Conservation (phyloP, 92 coral and sea anemone species). For the Micromussa lordhowensis region DNA sequence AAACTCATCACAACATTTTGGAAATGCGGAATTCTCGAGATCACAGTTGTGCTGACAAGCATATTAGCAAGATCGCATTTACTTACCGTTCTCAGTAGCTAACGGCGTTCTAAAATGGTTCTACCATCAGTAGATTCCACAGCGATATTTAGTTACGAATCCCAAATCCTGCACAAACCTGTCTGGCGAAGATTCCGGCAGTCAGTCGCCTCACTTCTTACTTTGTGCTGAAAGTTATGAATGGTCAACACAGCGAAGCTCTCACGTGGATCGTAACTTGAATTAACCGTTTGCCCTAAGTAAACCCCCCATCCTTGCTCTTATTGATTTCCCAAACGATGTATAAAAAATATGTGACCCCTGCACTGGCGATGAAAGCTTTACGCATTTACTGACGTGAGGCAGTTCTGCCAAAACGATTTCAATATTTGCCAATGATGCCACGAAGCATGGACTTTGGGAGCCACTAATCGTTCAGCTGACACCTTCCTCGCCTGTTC, state of each 20-base stretch:
- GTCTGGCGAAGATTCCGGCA: not conserved
- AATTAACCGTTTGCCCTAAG: constrained; percentile 16
- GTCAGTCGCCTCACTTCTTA: not conserved
- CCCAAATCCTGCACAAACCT: not conserved
- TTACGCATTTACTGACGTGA: not conserved
- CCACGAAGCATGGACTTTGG: constrained; percentile 9
- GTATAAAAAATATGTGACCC: constrained; percentile 35
- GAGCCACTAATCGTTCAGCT: not conserved
- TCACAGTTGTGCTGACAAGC: not conserved
- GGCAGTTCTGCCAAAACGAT: constrained; percentile 9
- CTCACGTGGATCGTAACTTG: constrained; percentile 14
- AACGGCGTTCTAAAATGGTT: not conserved
- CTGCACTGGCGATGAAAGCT: constrained; percentile 29
- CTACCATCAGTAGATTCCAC: constrained; percentile 1
- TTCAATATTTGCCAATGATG: not conserved
- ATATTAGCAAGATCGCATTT: not conserved
- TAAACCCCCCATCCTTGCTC: not conserved
- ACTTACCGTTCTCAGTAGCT: not conserved
- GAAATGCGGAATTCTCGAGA: constrained; percentile 8
- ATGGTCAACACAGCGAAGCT: not conserved
- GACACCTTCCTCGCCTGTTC: not conserved
- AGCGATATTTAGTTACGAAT: not conserved
- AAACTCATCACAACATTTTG: not conserved
- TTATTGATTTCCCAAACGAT: constrained; percentile 32
- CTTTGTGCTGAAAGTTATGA: not conserved